Evolutionary conservation across 2,797 vertebrate species (phyloP), one percentile per base, ranked within the genome.

Genomic region (Neoniphon sammara): DNA sequence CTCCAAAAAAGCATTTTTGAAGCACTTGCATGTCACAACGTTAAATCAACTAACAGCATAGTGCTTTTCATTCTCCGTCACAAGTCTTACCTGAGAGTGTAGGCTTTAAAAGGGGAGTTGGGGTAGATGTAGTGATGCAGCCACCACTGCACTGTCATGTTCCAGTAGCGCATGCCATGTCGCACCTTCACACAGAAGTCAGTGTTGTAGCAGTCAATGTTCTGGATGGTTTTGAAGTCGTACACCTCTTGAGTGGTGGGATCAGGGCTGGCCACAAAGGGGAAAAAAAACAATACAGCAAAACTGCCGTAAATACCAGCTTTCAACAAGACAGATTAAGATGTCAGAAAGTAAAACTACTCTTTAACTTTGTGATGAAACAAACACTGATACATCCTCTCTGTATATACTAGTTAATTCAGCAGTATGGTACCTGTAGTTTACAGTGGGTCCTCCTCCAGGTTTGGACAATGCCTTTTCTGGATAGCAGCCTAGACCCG

Each of bases 91-190:
- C 95, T 94, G 73, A 98, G 91, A 1, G 96, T 91, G 49, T 96
- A 96, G 52, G 94, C 87, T 81, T 82, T 94, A 75, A 94, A 89
- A 7, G 97, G 97, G 0, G 95, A 89, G 0, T 94, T 96, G 82
- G 95, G 93, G 91, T 97, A 97, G 90, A 97, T 90, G 83, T 98
- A 97, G 79, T 97, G 93, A 17, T 96, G 96, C 77, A 98, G 91
- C 96, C 97, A 98, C 97, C 97, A 98, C 86, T 98, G 96, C 69
- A 98, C 96, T 0, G 95, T 96, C 97, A 97, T 98, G 92, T 98
- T 98, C 97, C 96, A 98, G 92, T 96, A 96, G 4, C 95, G 95
- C 96, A 98, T 97, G 61, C 96, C 96, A 0, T 98, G 96, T n/a
- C 96, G 93, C 80, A 98, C 96, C 58, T 96, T 95, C 72, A 96